Evolutionary conservation across 2,113 vertebrate species (phyloP).

Genomic region (Sminthopsis crassicaudata): DNA sequence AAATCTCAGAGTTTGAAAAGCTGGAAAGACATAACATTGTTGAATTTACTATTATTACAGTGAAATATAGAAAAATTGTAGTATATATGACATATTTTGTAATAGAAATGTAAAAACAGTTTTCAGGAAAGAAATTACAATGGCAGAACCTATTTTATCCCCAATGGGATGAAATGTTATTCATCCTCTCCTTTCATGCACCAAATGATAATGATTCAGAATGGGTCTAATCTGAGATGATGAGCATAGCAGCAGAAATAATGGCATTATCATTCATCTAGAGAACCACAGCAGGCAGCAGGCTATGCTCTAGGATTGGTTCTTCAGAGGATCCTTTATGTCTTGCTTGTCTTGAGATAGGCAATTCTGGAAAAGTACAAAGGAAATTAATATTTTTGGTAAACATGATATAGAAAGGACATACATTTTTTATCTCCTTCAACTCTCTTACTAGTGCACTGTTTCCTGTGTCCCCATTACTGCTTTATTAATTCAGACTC

Average conservation of each 20-base stretch:
- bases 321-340: neutral
- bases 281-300: neutral
- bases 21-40: neutral
- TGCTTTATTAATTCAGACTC: slow-evolving; percentile 62
- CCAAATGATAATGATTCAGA: neutral
- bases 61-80: neutral
- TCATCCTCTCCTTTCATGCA: neutral
- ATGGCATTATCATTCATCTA: neutral
- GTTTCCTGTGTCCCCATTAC: slow-evolving; percentile 1
- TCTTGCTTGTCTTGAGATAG: neutral
- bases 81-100: neutral
- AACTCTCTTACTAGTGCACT: slow-evolving; percentile 36
- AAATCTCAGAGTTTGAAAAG: neutral
- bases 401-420: neutral
- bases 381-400: slow-evolving; percentile 9
- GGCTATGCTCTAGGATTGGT: neutral
- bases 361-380: neutral
- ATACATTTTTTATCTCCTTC: neutral
- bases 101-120: neutral
- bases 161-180: neutral
- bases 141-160: neutral
- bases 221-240: neutral
- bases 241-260: slow-evolving; percentile 27
- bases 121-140: neutral
- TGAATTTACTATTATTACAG: neutral